phyloP scores from a whole-genome alignment of 2,888 invertebrate genomes.

The Drosophila formosana region DNA sequence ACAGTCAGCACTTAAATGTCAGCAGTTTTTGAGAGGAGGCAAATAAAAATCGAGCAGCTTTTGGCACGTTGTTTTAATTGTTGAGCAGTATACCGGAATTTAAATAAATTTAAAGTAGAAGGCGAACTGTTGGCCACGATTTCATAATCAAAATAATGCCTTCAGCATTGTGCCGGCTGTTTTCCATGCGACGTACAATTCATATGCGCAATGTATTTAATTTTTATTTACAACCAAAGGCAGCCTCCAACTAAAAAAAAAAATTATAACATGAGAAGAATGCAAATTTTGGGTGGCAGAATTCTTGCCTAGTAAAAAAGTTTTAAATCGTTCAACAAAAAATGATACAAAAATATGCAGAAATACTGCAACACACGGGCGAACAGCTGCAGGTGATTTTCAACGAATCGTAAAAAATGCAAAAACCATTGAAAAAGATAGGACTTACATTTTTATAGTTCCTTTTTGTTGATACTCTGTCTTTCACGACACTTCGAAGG shows the following conservation, averaged over 20 bases:
- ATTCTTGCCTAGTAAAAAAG: slow-evolving; percentile 27
- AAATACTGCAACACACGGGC: slow-evolving; percentile 42
- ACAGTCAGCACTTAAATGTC: slow-evolving; percentile 35
- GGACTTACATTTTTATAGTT: slow-evolving; percentile 1
- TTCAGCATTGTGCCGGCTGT: not conserved
- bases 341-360: slow-evolving; percentile 43
- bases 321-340: slow-evolving; percentile 7
- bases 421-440: slow-evolving; percentile 25
- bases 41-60: slow-evolving; percentile 60
- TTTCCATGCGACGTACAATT: slow-evolving; percentile 27
- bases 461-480: not conserved
- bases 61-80: slow-evolving; percentile 75
- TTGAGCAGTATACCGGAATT: slow-evolving; percentile 51
- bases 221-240: slow-evolving; percentile 42
- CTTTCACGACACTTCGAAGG: too few relatives aligned
- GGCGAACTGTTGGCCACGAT: slow-evolving; percentile 16
- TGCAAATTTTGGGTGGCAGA: slow-evolving; percentile 29
- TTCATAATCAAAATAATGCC: slow-evolving; percentile 52
- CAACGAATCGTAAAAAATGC: slow-evolving; percentile 51
- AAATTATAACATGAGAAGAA: slow-evolving; percentile 21
- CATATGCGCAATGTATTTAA: slow-evolving; percentile 45
- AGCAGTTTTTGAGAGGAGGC: slow-evolving; percentile 56
- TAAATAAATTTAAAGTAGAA: slow-evolving; percentile 57
- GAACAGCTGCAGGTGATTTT: slow-evolving; percentile 75
- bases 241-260: slow-evolving; percentile 29